Conservation (phyloP, 2,888 invertebrate species). For the Rhodophaea formosa region DNA sequence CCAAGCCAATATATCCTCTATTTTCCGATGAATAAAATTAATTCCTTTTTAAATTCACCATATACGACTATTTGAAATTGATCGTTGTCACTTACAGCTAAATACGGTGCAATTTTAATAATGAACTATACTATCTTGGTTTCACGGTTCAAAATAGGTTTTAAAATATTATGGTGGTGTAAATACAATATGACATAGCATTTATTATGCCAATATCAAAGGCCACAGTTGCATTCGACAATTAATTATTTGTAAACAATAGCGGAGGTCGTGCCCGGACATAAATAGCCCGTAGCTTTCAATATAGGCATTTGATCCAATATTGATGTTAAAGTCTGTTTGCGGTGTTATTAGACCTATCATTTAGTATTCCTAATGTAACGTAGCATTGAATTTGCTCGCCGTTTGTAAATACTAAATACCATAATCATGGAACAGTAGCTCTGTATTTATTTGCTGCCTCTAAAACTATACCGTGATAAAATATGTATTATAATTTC, state of each 20-base stretch:
- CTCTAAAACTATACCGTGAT: no score
- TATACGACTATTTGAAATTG: slow-evolving; percentile 59
- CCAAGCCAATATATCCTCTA: slow-evolving; percentile 77
- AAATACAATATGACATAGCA: slow-evolving; percentile 61
- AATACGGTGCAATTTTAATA: slow-evolving; percentile 26
- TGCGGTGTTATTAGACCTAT: slow-evolving; percentile 12
- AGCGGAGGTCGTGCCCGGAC: slow-evolving; percentile 54
- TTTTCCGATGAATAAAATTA: slow-evolving; percentile 75
- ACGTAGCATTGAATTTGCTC: slow-evolving; percentile 1
- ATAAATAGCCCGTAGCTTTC: slow-evolving; percentile 52
- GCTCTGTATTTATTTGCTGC: not conserved
- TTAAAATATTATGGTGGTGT: slow-evolving; percentile 27
- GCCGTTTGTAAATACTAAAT: not conserved
- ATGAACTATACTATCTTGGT: slow-evolving; percentile 27
- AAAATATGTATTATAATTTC: no score
- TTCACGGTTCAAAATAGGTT: slow-evolving; percentile 36
- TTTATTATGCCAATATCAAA: slow-evolving; percentile 74
- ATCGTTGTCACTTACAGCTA: slow-evolving; percentile 30
- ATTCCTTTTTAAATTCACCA: slow-evolving; percentile 66
- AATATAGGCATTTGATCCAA: slow-evolving; percentile 40
- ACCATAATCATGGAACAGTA: not conserved
- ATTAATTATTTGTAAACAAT: slow-evolving; percentile 80
- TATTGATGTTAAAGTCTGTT: slow-evolving; percentile 43
- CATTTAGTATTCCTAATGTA: slow-evolving; percentile 16
- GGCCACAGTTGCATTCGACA: slow-evolving; percentile 72